Base-by-base conservation (phyloP, 2,797 vertebrate species). In the Hydrocynus forskahlii region DNA sequence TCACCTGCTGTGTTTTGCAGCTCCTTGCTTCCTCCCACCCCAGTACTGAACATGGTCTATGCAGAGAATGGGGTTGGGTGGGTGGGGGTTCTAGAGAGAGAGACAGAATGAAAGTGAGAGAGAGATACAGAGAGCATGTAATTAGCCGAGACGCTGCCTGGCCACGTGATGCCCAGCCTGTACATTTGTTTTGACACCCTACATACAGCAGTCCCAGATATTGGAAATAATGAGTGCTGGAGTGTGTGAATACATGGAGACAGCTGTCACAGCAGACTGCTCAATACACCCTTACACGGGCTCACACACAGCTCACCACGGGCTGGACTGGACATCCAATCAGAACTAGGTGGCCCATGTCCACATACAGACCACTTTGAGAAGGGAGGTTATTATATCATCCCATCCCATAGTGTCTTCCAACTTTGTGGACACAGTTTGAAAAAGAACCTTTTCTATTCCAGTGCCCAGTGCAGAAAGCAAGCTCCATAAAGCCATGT, bases 221-320 rank as follows among this genome's bases (percentile, higher is more conserved):
- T 52, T 45, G 77, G 25, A 66, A 60, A 74, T 80, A 80, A 82
- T 38, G 62, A 75, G 77, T 75, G 25, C 48, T 64, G 17, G 21
- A 38, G 45, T 17, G 17, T 23, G 69, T 7, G 7, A 29, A 23
- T 57, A 14, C 13, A 60, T 23, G 43, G 43, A 7, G 62, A 43
- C 52, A 29, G 74, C 25, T 25, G 16, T 74, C 60, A n/a, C 69
- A 19, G 68, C 45, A 57, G 54, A 38, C 68, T 9, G 5, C 25
- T 64, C 12, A 25, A 25, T 14, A 10, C 67, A 12, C 2, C n/a
- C 21, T 50, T 5, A 23, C 2, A 21, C 40, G 4, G 40, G 40
- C 4, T 4, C 4, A 29, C 4, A 64, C 55, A 59, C 55, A 21
- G 17, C 25, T 63, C 25, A 5, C 13, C 35, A 35, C 4, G 4